A percentile compares a stretch with the other conserved stretches of the same genome.
phyloP scores from a whole-genome alignment of 2,113 vertebrate species.

The Pao palembangensis region DNA sequence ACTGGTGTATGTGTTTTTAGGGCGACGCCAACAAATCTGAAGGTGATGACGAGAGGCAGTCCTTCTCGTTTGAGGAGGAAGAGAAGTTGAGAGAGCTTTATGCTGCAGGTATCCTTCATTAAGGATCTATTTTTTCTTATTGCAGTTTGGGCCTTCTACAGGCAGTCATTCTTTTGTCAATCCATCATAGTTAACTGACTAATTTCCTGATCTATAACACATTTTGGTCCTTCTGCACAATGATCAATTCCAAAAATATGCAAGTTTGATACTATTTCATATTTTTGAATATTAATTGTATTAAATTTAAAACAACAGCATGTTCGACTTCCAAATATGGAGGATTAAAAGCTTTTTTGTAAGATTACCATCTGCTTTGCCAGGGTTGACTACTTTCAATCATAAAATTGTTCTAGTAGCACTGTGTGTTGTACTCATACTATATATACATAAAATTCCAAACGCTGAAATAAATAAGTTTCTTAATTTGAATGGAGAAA shows the following conservation, averaged over 20 bases:
- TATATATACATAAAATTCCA: not conserved
- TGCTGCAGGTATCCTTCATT: slow-evolving; percentile 73
- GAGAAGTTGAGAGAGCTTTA: slow-evolving; percentile 84
- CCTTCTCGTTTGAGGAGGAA: slow-evolving; percentile 84
- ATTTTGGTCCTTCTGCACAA: too few relatives aligned
- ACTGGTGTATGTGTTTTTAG: slow-evolving; percentile 60
- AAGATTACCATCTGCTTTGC: not conserved
- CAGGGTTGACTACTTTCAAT: not conserved
- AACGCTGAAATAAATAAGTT: too few relatives aligned
- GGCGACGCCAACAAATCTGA: slow-evolving; percentile 94
- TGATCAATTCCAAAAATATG: not conserved
- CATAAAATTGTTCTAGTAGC: not conserved
- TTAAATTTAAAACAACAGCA: not conserved
- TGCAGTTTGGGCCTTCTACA: not conserved
- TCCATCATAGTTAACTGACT: too few relatives aligned
- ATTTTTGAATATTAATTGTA: not conserved
- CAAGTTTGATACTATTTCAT: too few relatives aligned
- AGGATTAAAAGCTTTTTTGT: not conserved
- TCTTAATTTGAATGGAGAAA: too few relatives aligned
- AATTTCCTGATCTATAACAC: too few relatives aligned
- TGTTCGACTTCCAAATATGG: not conserved
- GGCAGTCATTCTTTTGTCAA: too few relatives aligned
- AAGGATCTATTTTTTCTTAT: not conserved
- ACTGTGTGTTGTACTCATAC: not conserved
- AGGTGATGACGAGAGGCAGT: slow-evolving; percentile 85